phyloP scores from a whole-genome alignment of 2,888 invertebrate genomes.

The Drosophila kokeensis region DNA sequence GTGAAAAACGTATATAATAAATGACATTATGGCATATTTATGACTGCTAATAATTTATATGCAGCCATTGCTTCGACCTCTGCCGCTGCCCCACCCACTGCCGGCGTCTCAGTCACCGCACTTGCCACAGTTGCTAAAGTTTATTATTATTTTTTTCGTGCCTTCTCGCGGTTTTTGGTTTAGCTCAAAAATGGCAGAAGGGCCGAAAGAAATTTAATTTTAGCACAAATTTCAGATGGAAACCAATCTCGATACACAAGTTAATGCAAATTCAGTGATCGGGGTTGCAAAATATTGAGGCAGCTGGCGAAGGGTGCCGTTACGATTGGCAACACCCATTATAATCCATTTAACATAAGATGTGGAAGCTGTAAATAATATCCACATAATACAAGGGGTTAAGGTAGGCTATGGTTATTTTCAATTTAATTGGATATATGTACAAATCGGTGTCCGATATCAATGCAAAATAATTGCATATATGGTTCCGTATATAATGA shows the following conservation, averaged over 20 bases:
- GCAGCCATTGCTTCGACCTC: constrained; percentile 55
- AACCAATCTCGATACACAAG: constrained; percentile 31
- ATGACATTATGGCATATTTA: constrained; percentile 80
- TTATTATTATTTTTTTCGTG: constrained; percentile 25
- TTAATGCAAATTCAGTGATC: constrained; percentile 23
- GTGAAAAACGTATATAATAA: constrained; percentile 75
- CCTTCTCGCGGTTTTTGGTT: constrained; percentile 12
- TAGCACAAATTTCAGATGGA: constrained; percentile 53
- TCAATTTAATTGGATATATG: too few relatives aligned
- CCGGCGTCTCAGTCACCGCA: constrained; percentile 19
- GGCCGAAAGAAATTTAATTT: constrained; percentile 52
- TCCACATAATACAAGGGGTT: not conserved
- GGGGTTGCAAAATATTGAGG: not conserved
- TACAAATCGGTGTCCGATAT: too few relatives aligned
- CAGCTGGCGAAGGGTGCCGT: not conserved
- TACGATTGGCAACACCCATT: constrained; percentile 1
- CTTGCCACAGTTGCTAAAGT: constrained; percentile 53
- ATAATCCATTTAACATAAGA: not conserved
- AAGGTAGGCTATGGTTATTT: not conserved
- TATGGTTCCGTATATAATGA: too few relatives aligned
- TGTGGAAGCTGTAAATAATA: not conserved
- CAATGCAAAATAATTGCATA: too few relatives aligned
- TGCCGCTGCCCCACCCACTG: constrained; percentile 22
- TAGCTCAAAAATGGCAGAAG: constrained; percentile 48
- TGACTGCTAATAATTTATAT: constrained; percentile 81